Evolutionary conservation across 2,113 vertebrate genomes (phyloP).

Genomic region (Catharus minimus): DNA sequence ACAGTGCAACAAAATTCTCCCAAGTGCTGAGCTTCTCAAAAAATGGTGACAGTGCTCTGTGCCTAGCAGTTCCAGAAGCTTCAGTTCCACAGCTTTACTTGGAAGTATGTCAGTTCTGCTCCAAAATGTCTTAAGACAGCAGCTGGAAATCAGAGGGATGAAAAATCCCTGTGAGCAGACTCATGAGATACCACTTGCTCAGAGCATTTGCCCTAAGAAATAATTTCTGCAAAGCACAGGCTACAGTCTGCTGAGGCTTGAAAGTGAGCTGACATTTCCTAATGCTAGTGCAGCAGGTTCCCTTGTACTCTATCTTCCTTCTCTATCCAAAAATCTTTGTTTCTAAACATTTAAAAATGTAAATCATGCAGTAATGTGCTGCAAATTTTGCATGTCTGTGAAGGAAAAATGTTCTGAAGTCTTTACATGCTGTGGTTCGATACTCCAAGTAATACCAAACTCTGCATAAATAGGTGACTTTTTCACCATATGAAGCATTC

Average conservation of each 20-base stretch:
- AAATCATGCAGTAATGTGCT: background rate
- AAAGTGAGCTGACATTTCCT: background rate
- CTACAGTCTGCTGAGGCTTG: background rate
- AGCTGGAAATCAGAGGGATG: background rate
- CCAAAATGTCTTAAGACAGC: background rate
- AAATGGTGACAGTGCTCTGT: background rate
- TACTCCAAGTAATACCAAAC: background rate
- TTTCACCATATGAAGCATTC: background rate
- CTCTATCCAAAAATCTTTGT: background rate
- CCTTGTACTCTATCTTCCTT: background rate
- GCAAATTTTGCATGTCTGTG: background rate
- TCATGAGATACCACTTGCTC: background rate
- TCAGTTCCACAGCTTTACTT: background rate
- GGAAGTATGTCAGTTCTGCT: background rate
- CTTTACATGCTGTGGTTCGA: background rate
- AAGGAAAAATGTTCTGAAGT: background rate
- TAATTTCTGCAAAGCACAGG: background rate
- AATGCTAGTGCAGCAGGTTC: background rate
- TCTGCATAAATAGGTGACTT: background rate
- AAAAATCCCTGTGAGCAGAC: background rate
- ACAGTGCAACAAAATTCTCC: background rate
- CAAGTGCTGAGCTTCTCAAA: background rate
- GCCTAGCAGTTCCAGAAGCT: background rate
- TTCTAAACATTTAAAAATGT: background rate
- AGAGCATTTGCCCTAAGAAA: background rate